Base-by-base conservation (phyloP, 2,113 vertebrate genomes). In the Tinamus guttatus region DNA sequence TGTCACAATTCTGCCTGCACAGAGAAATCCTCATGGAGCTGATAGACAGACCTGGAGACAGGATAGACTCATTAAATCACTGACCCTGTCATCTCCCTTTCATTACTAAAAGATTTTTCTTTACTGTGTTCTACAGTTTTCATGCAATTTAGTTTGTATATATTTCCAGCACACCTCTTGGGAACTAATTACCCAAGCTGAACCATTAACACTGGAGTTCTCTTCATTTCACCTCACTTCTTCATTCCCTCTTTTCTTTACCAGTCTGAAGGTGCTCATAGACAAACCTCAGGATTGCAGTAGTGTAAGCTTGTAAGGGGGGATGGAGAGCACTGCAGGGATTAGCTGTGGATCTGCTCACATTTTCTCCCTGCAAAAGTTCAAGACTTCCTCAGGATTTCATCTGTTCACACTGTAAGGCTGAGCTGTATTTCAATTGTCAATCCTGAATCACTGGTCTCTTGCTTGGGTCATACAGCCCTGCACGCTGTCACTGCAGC, bases 111-210 rank as follows among this genome's bases (percentile, higher is more conserved):
- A 40, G 68, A 28, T n/a, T 41, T 21, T 27, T 32, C 54, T 41
- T 87, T 32, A n/a, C 14, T 41, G 56, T 13, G 41, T 24, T 76
- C 71, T 47, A 62, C 28, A 65, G 63, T 84, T 89, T 92, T 79
- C 43, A 80, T 49, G 43, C 49, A 41, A 41, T 69, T 62, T 78
- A 12, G 45, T 71, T 56, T 75, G 43, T 51, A 51, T 32, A 7
- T 32, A 70, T 77, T 93, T 62, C 74, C 47, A 89, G 54, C 74
- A 67, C 32, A 51, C 12, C 75, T 81, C 67, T 67, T 63, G 64
- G 52, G 40, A 87, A 91, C 68, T 12, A 87, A 73, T 77, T 80
- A 65, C 24, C 59, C 36, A 87, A 89, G 43, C 36, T 64, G 82
- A 80, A 77, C 30, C 5, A 32, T 20, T 87, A 67, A 89, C 67